A percentile compares a stretch with the other conserved stretches of the same genome.
Evolutionary conservation across 2,888 invertebrate genomes (phyloP).

Genomic region (Tetragonula carbonaria): DNA sequence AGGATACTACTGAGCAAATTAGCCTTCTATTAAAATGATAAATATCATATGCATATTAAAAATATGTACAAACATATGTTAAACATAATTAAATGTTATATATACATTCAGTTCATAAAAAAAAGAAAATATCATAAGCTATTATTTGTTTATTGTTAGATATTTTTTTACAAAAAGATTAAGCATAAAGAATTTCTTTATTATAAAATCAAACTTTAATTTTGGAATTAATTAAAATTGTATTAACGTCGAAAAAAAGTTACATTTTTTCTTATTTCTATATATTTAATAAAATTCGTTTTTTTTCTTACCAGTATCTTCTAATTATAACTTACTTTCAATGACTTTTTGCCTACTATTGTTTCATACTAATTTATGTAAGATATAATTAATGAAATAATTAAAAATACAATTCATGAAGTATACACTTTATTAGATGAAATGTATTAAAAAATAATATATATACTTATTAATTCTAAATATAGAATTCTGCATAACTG

Average conservation of each 20-base stretch:
- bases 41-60: conserved; percentile 32
- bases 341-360: background rate
- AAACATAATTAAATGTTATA: conserved; percentile 22
- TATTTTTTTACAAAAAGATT: conserved; percentile 21
- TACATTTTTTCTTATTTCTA: background rate
- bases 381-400: background rate
- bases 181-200: background rate
- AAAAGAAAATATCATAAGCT: conserved; percentile 27
- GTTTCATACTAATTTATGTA: background rate
- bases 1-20: conserved; percentile 1
- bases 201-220: background rate
- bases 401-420: conserved; percentile 23
- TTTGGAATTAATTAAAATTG: background rate
- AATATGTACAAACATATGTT: conserved; percentile 21
- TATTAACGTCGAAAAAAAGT: background rate
- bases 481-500: conserved; percentile 23
- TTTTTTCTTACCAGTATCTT: background rate
- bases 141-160: conserved; percentile 25
- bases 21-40: conserved; percentile 16
- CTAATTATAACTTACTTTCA: background rate
- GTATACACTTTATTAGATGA: conserved; percentile 49
- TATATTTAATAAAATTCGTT: background rate
- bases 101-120: conserved; percentile 10
- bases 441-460: conserved; percentile 38
- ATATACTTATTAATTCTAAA: conserved; percentile 35